Evolutionary conservation across 2,113 vertebrate species (phyloP), one percentile per base, ranked within the genome.

Genomic region (Rousettus leschenaultii): DNA sequence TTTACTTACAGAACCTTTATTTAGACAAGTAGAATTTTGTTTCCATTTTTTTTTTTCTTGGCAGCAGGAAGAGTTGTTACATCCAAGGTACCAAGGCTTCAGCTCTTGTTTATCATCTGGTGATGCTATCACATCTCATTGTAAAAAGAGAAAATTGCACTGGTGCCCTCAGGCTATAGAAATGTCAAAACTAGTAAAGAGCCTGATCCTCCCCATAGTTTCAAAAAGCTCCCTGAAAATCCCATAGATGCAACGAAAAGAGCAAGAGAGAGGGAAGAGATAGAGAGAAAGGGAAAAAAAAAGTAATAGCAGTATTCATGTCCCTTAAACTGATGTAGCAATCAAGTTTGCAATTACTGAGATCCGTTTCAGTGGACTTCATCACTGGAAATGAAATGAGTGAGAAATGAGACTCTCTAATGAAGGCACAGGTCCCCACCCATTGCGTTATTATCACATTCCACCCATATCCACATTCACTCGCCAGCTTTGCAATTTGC

Each of bases 311-410:
- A 59, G 38, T 83, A 94, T 94, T 97, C 91, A 88, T 97, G 97
- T 98, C 93, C 71, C 75, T 78, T 65, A 98, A 98, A 96, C n/a
- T 5, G 30, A 86, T 93, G 68, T 13, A 95, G 35, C 91, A 98
- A 97, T 94, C 21, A 38, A 14, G 70, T 98, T 97, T 95, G 91
- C 88, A 97, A 80, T 98, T 98, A 97, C 96, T 14, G 66, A 89
- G 93, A 97, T 97, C 87, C n/a, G 24, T 98, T 97, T 98, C 89
- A 90, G 40, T 97, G 61, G 35, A 61, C 96, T 97, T 98, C 97
- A 96, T 96, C 97, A 92, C 63, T 96, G 71, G 33, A 94, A 26
- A 55, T 97, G 94, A 97, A 88, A 96, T 89, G 84, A 97, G 94
- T 97, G 86, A 95, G 71, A 93, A 97, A 96, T 24, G 26, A 96